phyloP scores from a whole-genome alignment of 1,140 invertebrate species.

The Drosophila erecta region DNA sequence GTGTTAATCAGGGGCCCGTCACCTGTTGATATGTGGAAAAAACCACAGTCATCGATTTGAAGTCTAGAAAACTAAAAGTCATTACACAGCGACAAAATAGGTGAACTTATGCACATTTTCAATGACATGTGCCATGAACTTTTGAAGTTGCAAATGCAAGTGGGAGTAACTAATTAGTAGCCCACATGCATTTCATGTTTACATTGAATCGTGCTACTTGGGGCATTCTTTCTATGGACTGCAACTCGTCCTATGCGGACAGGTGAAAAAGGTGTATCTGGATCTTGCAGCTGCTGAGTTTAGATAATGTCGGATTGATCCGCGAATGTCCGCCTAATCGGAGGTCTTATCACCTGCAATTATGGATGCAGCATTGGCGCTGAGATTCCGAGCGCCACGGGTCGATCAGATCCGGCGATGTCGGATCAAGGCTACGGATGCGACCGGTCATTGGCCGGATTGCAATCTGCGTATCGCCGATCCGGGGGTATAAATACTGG shows the following conservation, averaged over 20 bases:
- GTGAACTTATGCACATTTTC: no score
- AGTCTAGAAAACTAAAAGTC: neutral
- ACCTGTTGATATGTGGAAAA: conserved; percentile 4
- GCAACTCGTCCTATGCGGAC: no score
- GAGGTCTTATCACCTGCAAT: conserved; percentile 37
- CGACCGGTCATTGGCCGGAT: conserved; percentile 36
- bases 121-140: neutral
- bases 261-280: neutral
- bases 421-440: conserved; percentile 65
- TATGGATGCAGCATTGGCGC: conserved; percentile 10
- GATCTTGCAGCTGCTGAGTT: neutral
- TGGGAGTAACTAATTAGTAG: no score
- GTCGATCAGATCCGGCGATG: conserved; percentile 59
- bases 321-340: neutral
- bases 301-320: conserved; percentile 24
- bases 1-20: conserved; percentile 5
- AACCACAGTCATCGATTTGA: neutral
- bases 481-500: conserved; percentile 60
- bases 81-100: neutral
- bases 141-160: no score
- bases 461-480: conserved; percentile 13
- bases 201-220: no score
- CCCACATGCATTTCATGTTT: no score
- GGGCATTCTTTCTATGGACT: no score
- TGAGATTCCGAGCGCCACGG: conserved; percentile 3